These are phyloP conservation scores for Dasyornis broadbenti DNA, from an alignment of 2,113 vertebrate genomes.

Conservation along the genomic window DNA sequence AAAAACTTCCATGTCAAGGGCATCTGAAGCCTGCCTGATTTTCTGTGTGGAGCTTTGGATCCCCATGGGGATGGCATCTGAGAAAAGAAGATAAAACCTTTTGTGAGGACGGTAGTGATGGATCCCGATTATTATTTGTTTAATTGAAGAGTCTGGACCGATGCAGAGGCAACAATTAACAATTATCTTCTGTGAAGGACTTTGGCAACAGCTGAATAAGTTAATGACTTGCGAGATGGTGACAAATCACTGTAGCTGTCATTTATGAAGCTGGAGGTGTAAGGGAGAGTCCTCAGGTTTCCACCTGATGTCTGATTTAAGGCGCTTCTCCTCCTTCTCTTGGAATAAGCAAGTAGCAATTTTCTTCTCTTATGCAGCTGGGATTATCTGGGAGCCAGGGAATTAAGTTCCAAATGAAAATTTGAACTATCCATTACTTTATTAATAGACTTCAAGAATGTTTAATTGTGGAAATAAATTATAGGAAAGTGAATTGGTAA, in stretches of 20 bases:
- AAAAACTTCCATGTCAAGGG: constrained; percentile 18
- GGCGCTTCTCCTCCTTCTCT: not conserved
- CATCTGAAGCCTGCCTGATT: not conserved
- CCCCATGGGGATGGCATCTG: not conserved
- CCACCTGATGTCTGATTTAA: not conserved
- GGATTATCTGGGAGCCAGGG: not conserved
- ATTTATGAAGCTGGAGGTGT: not conserved
- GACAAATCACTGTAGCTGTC: not conserved
- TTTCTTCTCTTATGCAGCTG: not conserved
- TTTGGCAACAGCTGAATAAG: not conserved
- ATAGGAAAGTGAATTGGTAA: not conserved
- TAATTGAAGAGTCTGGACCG: not conserved
- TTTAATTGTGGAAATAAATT: not conserved
- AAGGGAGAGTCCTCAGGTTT: not conserved
- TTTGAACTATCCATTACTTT: not conserved
- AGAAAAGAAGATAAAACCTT: constrained; percentile 1
- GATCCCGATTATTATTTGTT: not conserved
- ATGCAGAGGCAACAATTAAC: not conserved
- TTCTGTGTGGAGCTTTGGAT: not conserved
- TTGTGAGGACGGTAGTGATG: not conserved
- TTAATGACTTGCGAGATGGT: not conserved
- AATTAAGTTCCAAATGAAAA: not conserved
- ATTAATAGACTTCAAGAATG: not conserved
- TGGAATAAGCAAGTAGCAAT: not conserved
- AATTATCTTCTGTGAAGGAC: not conserved